These are phyloP conservation scores for Drosophila lacicola DNA, from an alignment of 2,888 invertebrate species.

Conservation along the genomic window DNA sequence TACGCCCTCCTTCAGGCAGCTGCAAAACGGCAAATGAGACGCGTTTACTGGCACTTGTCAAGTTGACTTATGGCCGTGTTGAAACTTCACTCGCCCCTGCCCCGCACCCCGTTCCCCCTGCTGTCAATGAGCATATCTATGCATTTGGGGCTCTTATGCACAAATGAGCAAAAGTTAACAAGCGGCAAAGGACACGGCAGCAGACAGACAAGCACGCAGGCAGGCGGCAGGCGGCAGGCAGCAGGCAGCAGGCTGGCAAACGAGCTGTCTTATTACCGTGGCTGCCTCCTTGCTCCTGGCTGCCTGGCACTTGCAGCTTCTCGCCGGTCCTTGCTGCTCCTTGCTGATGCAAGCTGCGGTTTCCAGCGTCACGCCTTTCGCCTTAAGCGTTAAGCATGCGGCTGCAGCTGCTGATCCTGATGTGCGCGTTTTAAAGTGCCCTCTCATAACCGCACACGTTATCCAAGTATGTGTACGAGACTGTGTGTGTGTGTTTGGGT, in stretches of 20 bases:
- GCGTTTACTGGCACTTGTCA: constrained; percentile 67
- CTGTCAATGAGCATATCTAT: constrained; percentile 12
- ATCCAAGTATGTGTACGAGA: constrained; percentile 2
- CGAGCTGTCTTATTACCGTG: constrained; percentile 77
- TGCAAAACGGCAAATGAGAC: constrained; percentile 38
- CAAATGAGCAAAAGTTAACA: constrained; percentile 78
- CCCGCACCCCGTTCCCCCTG: not conserved
- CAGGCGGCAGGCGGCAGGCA: not conserved
- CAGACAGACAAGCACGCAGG: constrained; percentile 2
- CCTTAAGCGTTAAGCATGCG: constrained; percentile 59
- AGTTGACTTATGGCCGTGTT: constrained; percentile 63
- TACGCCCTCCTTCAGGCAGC: not conserved
- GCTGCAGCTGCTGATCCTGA: constrained; percentile 43
- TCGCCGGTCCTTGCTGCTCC: constrained; percentile 1
- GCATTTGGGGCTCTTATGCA: constrained; percentile 43
- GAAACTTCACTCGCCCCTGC: constrained; percentile 53
- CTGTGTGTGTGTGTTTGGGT: constrained; percentile 19
- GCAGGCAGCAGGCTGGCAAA: constrained; percentile 39
- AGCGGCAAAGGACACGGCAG: constrained; percentile 37
- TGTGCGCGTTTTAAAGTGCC: constrained; percentile 59
- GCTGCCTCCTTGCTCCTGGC: constrained; percentile 6
- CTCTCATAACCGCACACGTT: constrained; percentile 28
- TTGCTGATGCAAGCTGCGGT: constrained; percentile 45
- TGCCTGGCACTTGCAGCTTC: not conserved
- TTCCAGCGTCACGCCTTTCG: constrained; percentile 42